Evolutionary conservation across 2,113 vertebrate species (phyloP), one percentile per base, ranked within the genome.

Genomic region (Copsychus sechellarum): DNA sequence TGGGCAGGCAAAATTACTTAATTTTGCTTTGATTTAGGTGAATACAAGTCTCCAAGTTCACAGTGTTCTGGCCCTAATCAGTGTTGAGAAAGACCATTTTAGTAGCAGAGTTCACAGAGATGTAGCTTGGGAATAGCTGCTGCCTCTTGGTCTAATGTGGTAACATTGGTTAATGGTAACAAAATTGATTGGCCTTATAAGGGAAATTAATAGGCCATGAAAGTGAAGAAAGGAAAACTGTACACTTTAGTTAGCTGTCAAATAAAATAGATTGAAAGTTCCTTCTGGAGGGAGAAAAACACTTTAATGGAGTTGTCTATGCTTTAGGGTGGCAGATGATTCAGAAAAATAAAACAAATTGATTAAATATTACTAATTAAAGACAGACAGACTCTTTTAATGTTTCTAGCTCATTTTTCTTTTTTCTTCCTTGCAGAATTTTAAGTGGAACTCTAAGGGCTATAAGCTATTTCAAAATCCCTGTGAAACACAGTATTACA

Each of bases 121-220:
- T 21, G 5, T 38, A 36, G 28, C 87, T 90, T 84, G 40, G 53
- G 66, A 83, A 60, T 53, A 54, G 58, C 45, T 81, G 81, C 51
- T 72, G 71, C 42, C 15, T 60, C 50, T 64, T 72, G 26, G 20
- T 61, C 29, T 74, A n/a, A 91, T 53, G 42, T 47, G 65, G 24
- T 64, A 43, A 38, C 79, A 51, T 14, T 22, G 12, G 60, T 54
- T 33, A 84, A n/a, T 65, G 24, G 24, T 73, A 88, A 58, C 29
- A 81, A 89, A 93, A 71, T 26, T 93, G 71, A 88, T n/a, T 54
- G 0, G 23, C 25, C 61, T 96, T 94, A 70, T 74, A 81, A 74
- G n/a, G 64, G 24, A 95, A 95, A 94, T 77, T 93, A 94, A 95
- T 79, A 92, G 57, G 18, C 56, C 48, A 48, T 93, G 62, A 83